These are phyloP conservation scores for Miltochrista miniata DNA, from an alignment of 2,888 invertebrate genomes.

Conservation along the genomic window DNA sequence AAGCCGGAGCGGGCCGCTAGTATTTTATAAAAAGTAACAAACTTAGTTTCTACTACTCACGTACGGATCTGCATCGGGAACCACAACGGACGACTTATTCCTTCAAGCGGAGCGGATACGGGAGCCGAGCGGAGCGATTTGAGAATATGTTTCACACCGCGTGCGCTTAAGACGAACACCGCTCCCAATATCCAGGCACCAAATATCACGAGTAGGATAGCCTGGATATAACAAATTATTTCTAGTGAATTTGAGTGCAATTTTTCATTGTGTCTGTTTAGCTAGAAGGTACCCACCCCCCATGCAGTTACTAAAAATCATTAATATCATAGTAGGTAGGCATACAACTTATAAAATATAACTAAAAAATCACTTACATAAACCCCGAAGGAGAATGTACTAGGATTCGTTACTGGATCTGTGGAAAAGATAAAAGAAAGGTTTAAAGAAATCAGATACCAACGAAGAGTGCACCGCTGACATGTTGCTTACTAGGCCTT, in stretches of 20 bases:
- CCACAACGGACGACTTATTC: conserved; percentile 62
- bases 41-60: conserved; percentile 56
- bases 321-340: too few species aligned
- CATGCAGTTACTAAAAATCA: too few species aligned
- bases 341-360: not conserved
- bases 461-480: too few species aligned
- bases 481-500: too few species aligned
- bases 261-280: too few species aligned
- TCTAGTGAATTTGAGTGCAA: too few species aligned
- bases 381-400: conserved; percentile 44
- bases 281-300: too few species aligned
- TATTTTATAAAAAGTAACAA: too few species aligned
- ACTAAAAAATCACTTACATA: conserved; percentile 59
- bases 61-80: conserved; percentile 55
- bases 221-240: conserved; percentile 35
- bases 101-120: conserved; percentile 56
- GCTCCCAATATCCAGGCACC: conserved; percentile 58
- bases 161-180: conserved; percentile 54
- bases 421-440: conserved; percentile 26
- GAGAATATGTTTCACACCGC: conserved; percentile 60
- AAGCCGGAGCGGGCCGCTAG: too few species aligned
- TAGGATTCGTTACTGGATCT: conserved; percentile 56
- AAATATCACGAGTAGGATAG: conserved; percentile 60
- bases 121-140: conserved; percentile 62
- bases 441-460: too few species aligned